phyloP scores from a whole-genome alignment of 2,113 vertebrate genomes.

The Corythoichthys intestinalis region DNA sequence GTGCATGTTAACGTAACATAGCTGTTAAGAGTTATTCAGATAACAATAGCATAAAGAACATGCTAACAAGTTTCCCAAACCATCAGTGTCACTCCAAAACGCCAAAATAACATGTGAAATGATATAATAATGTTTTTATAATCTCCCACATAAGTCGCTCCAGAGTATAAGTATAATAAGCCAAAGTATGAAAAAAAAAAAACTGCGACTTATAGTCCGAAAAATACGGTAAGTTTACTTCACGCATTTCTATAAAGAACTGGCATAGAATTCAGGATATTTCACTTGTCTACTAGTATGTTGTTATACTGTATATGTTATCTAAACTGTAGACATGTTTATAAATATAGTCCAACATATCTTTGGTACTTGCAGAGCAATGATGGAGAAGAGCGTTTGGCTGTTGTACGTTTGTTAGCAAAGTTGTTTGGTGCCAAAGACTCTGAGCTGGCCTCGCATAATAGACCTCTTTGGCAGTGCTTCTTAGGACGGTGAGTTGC shows the following conservation, averaged over 20 bases:
- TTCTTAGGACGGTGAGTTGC: conserved; percentile 89
- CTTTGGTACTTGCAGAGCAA: conserved; percentile 80
- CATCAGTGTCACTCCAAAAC: too few species aligned
- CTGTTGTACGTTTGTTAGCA: conserved; percentile 92
- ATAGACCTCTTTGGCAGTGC: conserved; percentile 97
- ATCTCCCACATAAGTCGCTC: too few species aligned
- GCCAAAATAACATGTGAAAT: too few species aligned
- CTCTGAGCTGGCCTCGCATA: conserved; percentile 95
- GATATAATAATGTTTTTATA: too few species aligned
- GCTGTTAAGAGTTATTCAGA: too few species aligned
- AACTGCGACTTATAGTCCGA: too few species aligned
- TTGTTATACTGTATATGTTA: not conserved
- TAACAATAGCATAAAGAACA: too few species aligned
- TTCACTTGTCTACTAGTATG: not conserved
- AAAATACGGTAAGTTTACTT: not conserved
- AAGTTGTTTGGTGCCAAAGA: conserved; percentile 98
- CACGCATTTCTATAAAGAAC: not conserved
- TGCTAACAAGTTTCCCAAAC: too few species aligned
- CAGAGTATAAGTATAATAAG: too few species aligned
- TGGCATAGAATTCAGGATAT: not conserved
- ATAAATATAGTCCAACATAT: not conserved
- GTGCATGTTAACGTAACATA: too few species aligned
- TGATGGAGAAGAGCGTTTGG: conserved; percentile 94
- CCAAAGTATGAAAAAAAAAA: too few species aligned
- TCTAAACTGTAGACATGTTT: not conserved